These are phyloP conservation scores for Theodoxus fluviatilis DNA, from an alignment of 2,888 invertebrate species.

Conservation along the genomic window DNA sequence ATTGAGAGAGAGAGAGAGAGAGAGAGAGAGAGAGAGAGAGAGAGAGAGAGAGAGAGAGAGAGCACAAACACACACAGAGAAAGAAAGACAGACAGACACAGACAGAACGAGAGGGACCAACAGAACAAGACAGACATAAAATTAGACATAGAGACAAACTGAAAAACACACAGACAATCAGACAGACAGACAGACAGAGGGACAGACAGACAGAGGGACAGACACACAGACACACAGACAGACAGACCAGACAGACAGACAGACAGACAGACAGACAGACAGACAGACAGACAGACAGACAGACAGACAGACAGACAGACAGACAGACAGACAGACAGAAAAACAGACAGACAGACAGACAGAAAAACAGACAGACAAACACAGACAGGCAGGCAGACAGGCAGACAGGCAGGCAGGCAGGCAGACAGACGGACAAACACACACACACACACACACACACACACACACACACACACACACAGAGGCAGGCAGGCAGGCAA, in stretches of 20 bases:
- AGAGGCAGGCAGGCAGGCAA: background rate
- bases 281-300: slow-evolving; percentile 6
- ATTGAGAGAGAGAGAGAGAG: background rate
- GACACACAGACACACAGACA: background rate
- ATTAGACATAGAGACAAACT: background rate
- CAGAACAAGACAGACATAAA: background rate
- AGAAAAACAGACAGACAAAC: slow-evolving; percentile 11
- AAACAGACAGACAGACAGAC: slow-evolving; percentile 13
- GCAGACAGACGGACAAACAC: background rate
- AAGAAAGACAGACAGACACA: background rate
- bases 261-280: background rate
- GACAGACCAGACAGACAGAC: background rate
- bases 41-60: slow-evolving; percentile 4
- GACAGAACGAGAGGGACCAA: background rate
- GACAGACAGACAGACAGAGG: background rate
- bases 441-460: background rate
- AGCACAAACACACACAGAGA: background rate
- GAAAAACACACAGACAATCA: background rate
- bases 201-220: background rate
- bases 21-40: background rate
- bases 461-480: slow-evolving; percentile 14
- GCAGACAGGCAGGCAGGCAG: background rate
- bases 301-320: slow-evolving; percentile 3
- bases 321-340: slow-evolving; percentile 9
- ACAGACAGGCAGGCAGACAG: slow-evolving; percentile 3